These are phyloP conservation scores for Lineus longissimus DNA, from an alignment of 1,140 invertebrate genomes.

Conservation along the genomic window DNA sequence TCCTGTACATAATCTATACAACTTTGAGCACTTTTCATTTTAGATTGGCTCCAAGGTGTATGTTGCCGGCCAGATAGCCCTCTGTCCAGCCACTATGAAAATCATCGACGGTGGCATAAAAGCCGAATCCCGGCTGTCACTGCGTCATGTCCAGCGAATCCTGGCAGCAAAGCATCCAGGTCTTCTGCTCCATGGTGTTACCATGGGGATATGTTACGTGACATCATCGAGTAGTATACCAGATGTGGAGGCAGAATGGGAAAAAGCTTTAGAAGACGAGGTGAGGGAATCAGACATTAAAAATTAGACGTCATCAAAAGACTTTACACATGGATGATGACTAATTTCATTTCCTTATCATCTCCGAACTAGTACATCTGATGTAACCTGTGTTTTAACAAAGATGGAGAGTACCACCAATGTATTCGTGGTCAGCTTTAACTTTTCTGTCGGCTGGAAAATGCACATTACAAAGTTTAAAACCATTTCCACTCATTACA, in stretches of 20 bases:
- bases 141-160: slow-evolving; percentile 77
- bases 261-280: slow-evolving; percentile 62
- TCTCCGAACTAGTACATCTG: too few relatives aligned
- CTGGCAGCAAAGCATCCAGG: slow-evolving; percentile 73
- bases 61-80: slow-evolving; percentile 85
- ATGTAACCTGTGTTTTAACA: too few relatives aligned
- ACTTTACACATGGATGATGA: too few relatives aligned
- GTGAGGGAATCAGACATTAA: slow-evolving; percentile 8
- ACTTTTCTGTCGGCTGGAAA: too few relatives aligned
- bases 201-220: slow-evolving; percentile 46
- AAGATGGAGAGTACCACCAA: too few relatives aligned
- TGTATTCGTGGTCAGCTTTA: too few relatives aligned
- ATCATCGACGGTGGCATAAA: slow-evolving; percentile 69
- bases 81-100: slow-evolving; percentile 80
- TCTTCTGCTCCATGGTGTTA: slow-evolving; percentile 70
- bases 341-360: slow-evolving; percentile 66
- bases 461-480: too few relatives aligned
- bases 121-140: slow-evolving; percentile 72
- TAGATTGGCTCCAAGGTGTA: slow-evolving; percentile 77
- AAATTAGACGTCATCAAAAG: too few relatives aligned
- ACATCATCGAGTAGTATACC: slow-evolving; percentile 35
- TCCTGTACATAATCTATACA: too few relatives aligned
- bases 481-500: too few relatives aligned
- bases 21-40: slow-evolving; percentile 18
- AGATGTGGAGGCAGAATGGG: slow-evolving; percentile 30